Base-by-base conservation (phyloP, 1,140 invertebrate species). In the Leptopilina boulardi region DNA sequence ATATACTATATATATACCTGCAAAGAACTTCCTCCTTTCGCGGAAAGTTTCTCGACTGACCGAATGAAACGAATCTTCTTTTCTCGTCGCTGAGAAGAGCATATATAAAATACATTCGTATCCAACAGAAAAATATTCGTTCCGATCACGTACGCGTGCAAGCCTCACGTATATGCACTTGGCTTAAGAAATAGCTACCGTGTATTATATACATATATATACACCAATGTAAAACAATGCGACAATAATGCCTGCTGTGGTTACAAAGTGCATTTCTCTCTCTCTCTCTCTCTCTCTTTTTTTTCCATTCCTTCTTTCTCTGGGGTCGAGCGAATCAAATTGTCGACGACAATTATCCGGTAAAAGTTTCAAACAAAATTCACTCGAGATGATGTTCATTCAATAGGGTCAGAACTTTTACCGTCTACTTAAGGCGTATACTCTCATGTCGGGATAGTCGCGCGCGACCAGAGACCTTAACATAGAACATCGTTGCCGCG, bases 401-500 rank as follows among this genome's bases (percentile, higher is more conserved):
- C 18, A 11, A 19, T 18, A 34, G 42, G 70, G 70, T 23, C 85
- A 86, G 85, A 82, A 85, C 74, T 83, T 86, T 38, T 74, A 71
- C n/a, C 75, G 77, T 80, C 82, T 85, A 85, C 82, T 85, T 82
- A 83, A 83, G 82, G 82, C 78, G 77, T 82, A n/a, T n/a, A 85
- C 82, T 75, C 76, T 70, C 79, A 42, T 81, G 80, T 79, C 73
- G 54, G 77, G 41, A 81, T 70, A 80, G 87, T 86, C 86, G 83
- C 83, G 83, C 83, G 85, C 83, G 83, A 88, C 83, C 82, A 79
- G 79, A 84, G 78, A 70, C 76, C 77, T 70, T n/a, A 38, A 70
- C 82, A 88, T 88, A 87, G 85, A 89, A 84, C 80, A 83, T 85
- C 84, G 82, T 89, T 82, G 82, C 87, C 85, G 86, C 84, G 82